Evolutionary conservation across 2,113 vertebrate species (phyloP), one percentile per base, ranked within the genome.

Genomic region (Cephalopterus ornatus): DNA sequence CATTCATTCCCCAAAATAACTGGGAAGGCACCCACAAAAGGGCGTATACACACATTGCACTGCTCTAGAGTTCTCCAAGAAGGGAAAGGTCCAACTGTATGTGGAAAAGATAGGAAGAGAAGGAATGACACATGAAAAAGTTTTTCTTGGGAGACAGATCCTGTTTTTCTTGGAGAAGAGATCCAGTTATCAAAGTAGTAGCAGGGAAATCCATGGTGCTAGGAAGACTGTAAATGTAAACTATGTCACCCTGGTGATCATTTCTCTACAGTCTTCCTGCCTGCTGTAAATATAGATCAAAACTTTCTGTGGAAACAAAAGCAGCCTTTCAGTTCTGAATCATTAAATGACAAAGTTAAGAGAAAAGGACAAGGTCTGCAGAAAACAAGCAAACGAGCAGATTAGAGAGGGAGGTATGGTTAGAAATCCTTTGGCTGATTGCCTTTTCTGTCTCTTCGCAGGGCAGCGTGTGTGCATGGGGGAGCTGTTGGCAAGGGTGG

Each of bases 401-500:
- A 22, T 83, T 63, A 35, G 58, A 63, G 81, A 61, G 37, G 14
- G 30, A 74, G 12, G 8, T 3, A 2, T 27, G 66, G 23, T 16
- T 16, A 32, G 55, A 52, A 91, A 84, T 41, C 41, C 37, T 73
- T 30, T 44, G 49, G 9, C 47, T 76, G 49, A 83, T 44, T 39
- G 44, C 14, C 24, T 66, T 39, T 71, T 59, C 32, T 80, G 5
- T 84, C 37, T 76, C 71, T 66, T 85, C 71, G 19, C 76, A 97
- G 97, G 96, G 33, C 96, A 95, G 13, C 33, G 47, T 11, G 53
- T 90, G 5, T 97, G 97, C 35, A 89, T 97, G 26, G 97, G 96
- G 42, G 95, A 97, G n/a, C 89, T 95, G 53, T 14, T 98, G 94
- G 97, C 97, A 47, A 91, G 23, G 68, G 86, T 80, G 65, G 96